These are phyloP conservation scores for Falcunculus frontatus DNA, from an alignment of 2,113 vertebrate genomes.

Conservation along the genomic window DNA sequence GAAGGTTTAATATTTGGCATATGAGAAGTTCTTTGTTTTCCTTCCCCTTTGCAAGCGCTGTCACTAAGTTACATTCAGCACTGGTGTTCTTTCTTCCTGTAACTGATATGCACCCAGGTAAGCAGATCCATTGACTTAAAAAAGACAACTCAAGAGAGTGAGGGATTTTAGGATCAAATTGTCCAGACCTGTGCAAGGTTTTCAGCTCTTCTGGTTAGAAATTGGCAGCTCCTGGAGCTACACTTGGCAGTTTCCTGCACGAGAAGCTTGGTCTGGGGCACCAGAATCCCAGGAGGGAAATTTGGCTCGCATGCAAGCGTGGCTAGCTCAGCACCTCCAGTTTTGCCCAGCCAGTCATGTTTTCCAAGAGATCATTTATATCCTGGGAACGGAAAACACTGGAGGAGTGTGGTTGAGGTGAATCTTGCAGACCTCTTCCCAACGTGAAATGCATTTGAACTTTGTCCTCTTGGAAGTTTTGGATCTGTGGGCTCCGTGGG, in stretches of 20 bases:
- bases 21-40: background rate
- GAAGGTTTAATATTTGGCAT: conserved; percentile 4
- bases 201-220: background rate
- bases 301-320: background rate
- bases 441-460: background rate
- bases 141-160: background rate
- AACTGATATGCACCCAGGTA: background rate
- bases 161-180: background rate
- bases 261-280: background rate
- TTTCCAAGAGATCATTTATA: background rate
- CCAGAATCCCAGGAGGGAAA: background rate
- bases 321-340: background rate
- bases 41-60: background rate
- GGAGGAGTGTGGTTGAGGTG: background rate
- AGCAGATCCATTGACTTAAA: background rate
- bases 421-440: background rate
- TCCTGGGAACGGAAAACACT: background rate
- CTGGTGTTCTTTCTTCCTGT: background rate
- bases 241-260: background rate
- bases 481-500: background rate
- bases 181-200: background rate
- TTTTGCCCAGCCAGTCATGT: background rate
- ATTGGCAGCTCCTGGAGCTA: background rate
- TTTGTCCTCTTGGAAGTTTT: background rate
- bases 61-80: background rate